phyloP scores from a whole-genome alignment of 2,888 invertebrate genomes.

The Gnatocerus cornutus region DNA sequence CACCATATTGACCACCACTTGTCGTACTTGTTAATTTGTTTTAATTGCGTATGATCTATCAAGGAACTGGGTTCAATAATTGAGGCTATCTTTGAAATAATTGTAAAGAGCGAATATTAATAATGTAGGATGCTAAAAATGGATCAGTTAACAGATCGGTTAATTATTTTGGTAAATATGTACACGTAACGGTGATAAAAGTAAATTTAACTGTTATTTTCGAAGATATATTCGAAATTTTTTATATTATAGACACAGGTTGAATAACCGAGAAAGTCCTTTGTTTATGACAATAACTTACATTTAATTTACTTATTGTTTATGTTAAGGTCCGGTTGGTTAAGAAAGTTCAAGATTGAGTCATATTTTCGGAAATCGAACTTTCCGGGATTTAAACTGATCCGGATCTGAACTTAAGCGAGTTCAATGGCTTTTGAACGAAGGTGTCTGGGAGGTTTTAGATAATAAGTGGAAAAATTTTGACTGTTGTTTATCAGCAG shows the following conservation, averaged over 20 bases:
- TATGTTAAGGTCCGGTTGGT: constrained; percentile 47
- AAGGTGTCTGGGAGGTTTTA: neutral
- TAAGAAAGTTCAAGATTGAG: constrained; percentile 47
- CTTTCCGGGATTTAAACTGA: constrained; percentile 28
- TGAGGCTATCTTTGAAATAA: constrained; percentile 6
- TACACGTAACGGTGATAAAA: constrained; percentile 40
- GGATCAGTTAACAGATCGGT: constrained; percentile 24
- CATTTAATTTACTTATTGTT: constrained; percentile 32
- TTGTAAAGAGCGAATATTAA: constrained; percentile 3
- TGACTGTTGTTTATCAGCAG: no score
- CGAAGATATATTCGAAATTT: constrained; percentile 21
- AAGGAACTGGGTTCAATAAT: constrained; percentile 33
- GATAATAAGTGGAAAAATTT: no score
- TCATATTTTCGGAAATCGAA: constrained; percentile 38
- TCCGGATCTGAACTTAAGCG: constrained; percentile 31
- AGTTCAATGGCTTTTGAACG: constrained; percentile 33
- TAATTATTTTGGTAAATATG: constrained; percentile 39
- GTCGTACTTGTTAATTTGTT: constrained; percentile 25
- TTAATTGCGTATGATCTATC: constrained; percentile 35
- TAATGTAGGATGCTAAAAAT: constrained; percentile 15
- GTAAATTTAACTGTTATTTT: constrained; percentile 40
- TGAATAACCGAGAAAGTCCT: constrained; percentile 48
- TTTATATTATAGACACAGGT: constrained; percentile 10
- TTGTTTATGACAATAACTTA: constrained; percentile 20
- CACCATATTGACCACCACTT: constrained; percentile 37